A percentile compares a stretch with the other conserved stretches of the same genome.
phyloP scores from a whole-genome alignment of 2,797 vertebrate species.

The Tenualosa thibaudeaui region DNA sequence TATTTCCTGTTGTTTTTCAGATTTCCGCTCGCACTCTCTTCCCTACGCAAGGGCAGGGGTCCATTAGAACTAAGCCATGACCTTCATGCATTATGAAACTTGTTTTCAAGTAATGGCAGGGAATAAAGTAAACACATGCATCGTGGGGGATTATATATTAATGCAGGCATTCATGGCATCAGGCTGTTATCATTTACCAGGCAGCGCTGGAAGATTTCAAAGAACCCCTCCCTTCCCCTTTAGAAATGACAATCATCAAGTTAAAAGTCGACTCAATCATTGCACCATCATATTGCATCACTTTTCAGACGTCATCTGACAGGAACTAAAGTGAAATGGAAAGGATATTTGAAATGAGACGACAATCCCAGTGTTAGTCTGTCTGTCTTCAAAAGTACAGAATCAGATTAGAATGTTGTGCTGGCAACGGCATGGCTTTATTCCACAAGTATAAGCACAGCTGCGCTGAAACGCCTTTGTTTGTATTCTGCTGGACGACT shows the following conservation, averaged over 20 bases:
- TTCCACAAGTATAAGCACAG: conserved; percentile 5
- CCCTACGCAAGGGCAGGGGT: background rate
- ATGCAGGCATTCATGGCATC: background rate
- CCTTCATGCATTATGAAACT: conserved; percentile 21
- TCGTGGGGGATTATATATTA: background rate
- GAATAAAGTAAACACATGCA: background rate
- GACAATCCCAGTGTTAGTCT: background rate
- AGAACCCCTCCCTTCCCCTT: background rate
- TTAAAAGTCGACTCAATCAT: conserved; percentile 28
- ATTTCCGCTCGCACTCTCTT: background rate
- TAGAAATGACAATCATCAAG: background rate
- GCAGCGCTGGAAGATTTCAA: background rate
- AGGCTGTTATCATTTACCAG: background rate
- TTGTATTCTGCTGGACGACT: background rate
- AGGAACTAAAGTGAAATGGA: background rate
- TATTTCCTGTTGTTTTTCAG: background rate
- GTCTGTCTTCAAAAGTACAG: background rate
- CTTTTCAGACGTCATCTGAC: conserved; percentile 37
- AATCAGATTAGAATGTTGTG: background rate
- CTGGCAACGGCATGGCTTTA: background rate
- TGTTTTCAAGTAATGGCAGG: background rate
- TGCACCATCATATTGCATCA: conserved; percentile 30
- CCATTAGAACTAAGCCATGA: conserved; percentile 5
- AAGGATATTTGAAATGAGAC: background rate
- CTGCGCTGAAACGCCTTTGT: background rate